Conservation (phyloP, 2,797 vertebrate genomes). For the Ateles fusciceps region DNA sequence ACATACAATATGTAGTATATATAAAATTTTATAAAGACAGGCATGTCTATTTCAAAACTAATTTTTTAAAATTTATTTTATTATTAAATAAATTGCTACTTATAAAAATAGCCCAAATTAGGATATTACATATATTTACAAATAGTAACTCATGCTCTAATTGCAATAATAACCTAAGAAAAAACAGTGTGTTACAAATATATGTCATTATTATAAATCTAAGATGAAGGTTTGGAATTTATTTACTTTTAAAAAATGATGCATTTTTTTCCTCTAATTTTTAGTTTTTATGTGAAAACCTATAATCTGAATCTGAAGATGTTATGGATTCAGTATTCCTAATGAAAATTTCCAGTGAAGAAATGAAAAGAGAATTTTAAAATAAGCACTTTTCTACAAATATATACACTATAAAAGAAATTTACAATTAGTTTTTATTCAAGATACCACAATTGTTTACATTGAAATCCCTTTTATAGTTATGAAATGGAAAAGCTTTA, state of each 20-base stretch:
- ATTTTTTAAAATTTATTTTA: not conserved
- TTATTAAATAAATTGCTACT: not conserved
- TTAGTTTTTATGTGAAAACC: conserved; percentile 1
- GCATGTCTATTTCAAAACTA: not conserved
- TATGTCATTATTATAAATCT: not conserved
- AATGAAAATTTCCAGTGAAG: not conserved
- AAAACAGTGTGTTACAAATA: conserved; percentile 25
- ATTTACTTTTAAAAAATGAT: not conserved
- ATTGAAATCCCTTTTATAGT: not conserved
- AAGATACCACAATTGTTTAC: not conserved
- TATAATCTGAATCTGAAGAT: not conserved
- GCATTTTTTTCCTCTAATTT: not conserved
- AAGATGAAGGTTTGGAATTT: not conserved
- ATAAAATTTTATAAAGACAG: not conserved
- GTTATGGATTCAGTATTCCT: not conserved
- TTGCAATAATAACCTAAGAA: not conserved
- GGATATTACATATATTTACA: not conserved
- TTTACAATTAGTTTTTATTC: not conserved
- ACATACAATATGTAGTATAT: not conserved
- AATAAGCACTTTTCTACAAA: not conserved
- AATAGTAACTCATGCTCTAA: not conserved
- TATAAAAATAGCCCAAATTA: conserved; percentile 21
- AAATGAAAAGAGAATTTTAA: not conserved
- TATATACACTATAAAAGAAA: not conserved
- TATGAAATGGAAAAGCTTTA: not conserved